These are phyloP conservation scores for Leptonema lineaticorne DNA, from an alignment of 1,140 invertebrate species.

Conservation along the genomic window DNA sequence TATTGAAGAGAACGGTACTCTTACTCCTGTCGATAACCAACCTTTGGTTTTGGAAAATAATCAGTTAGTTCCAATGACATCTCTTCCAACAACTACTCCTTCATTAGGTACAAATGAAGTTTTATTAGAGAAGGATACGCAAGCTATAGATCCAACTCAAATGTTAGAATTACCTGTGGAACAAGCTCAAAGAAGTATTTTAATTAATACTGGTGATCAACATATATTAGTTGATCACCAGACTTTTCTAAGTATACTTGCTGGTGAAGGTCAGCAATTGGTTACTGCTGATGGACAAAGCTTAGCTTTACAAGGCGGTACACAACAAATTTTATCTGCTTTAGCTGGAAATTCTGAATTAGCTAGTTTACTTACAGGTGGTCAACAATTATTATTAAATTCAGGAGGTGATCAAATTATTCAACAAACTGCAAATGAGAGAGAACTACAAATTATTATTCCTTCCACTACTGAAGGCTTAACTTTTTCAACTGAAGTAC, in stretches of 20 bases:
- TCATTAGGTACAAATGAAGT: background rate
- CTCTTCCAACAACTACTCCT: background rate
- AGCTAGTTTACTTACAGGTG: constrained; percentile 34
- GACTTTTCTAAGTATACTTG: constrained; percentile 38
- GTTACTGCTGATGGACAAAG: constrained; percentile 33
- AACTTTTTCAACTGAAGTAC: constrained; percentile 37
- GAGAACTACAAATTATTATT: constrained; percentile 43
- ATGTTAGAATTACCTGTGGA: constrained; percentile 13
- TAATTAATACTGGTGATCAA: constrained; percentile 48
- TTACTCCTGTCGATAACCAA: constrained; percentile 70
- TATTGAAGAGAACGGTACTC: constrained; percentile 67
- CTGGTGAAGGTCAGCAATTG: constrained; percentile 31
- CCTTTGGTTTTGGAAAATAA: constrained; percentile 61
- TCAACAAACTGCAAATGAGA: constrained; percentile 26
- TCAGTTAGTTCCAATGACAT: constrained; percentile 57
- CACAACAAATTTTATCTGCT: constrained; percentile 36
- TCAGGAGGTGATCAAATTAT: constrained; percentile 12
- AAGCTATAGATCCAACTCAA: constrained; percentile 25
- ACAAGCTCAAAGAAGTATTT: constrained; percentile 42
- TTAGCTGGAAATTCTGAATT: constrained; percentile 30
- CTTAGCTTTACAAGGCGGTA: constrained; percentile 34
- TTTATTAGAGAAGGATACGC: background rate
- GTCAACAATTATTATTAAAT: constrained; percentile 50
- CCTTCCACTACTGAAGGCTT: constrained; percentile 44
- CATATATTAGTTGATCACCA: constrained; percentile 43